phyloP scores from a whole-genome alignment of 2,113 vertebrate species.

The Equus przewalskii region DNA sequence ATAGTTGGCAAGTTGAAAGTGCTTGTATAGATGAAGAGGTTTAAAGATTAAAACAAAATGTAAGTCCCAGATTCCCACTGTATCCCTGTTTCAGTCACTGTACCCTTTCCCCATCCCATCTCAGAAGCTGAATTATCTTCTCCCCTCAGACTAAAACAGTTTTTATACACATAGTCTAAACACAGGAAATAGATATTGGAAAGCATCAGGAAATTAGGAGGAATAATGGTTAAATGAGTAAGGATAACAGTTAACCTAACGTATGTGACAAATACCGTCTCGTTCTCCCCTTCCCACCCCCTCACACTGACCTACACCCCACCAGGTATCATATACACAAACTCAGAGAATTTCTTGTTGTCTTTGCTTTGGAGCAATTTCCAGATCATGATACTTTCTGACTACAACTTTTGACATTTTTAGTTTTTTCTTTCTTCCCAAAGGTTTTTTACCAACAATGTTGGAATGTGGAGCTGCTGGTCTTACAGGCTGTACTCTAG shows the following conservation, averaged over 20 bases:
- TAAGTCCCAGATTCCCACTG: background rate
- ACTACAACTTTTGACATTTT: background rate
- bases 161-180: background rate
- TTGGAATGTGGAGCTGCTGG: background rate
- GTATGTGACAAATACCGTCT: background rate
- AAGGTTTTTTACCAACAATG: background rate
- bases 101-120: background rate
- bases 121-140: background rate
- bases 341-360: conserved; percentile 9
- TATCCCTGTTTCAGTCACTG: background rate
- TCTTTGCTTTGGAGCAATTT: background rate
- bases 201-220: background rate
- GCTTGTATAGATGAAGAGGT: background rate
- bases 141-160: background rate
- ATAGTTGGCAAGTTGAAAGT: background rate
- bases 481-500: background rate
- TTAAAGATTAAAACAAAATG: background rate
- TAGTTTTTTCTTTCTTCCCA: background rate
- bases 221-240: background rate
- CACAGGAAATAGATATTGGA: background rate
- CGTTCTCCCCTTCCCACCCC: fast-evolving
- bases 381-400: background rate
- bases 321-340: background rate
- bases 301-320: background rate
- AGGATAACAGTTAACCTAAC: background rate